Evolutionary conservation across 2,797 vertebrate species (phyloP).

Genomic region (Pampus argenteus): DNA sequence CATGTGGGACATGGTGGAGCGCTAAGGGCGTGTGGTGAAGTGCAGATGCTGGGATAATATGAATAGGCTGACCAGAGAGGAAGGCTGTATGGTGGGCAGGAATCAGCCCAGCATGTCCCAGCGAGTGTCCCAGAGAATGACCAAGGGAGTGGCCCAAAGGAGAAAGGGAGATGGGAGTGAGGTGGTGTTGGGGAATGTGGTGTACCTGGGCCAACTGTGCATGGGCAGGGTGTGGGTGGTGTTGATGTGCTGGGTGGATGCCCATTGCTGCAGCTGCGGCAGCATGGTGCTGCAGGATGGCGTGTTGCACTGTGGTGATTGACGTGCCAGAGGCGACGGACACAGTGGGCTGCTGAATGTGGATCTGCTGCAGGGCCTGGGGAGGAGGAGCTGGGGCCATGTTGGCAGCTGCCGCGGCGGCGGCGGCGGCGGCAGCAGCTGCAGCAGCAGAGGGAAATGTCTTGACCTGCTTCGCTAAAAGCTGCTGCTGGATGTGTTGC

Average conservation of each 20-base stretch:
- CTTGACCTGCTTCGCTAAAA: conserved; percentile 97
- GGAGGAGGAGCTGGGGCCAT: conserved; percentile 83
- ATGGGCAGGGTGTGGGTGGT: conserved; percentile 91
- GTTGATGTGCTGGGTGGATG: conserved; percentile 87
- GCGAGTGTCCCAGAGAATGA: conserved; percentile 92
- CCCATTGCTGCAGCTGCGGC: conserved; percentile 92
- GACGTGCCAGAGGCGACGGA: conserved; percentile 91
- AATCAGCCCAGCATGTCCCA: conserved; percentile 93
- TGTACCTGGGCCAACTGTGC: conserved; percentile 96
- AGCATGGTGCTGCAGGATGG: conserved; percentile 96
- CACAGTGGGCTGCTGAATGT: conserved; percentile 94
- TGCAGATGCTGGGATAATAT: conserved; percentile 97
- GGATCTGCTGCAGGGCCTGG: conserved; percentile 92
- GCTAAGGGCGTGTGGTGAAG: conserved; percentile 95
- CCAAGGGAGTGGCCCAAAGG: conserved; percentile 93
- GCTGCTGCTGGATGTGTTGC: conserved; percentile 99
- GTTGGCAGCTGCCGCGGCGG: conserved; percentile 81
- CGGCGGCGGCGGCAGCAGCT: conserved; percentile 82
- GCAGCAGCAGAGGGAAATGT: conserved; percentile 90
- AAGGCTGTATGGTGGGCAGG: conserved; percentile 95
- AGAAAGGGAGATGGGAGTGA: conserved; percentile 93
- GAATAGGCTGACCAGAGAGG: conserved; percentile 96
- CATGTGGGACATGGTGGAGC: conserved; percentile 93
- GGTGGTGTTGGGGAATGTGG: conserved; percentile 96
- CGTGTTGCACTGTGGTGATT: conserved; percentile 95